phyloP scores from a whole-genome alignment of 92 coral and sea anemone genomes.

The Bergia sp. region DNA sequence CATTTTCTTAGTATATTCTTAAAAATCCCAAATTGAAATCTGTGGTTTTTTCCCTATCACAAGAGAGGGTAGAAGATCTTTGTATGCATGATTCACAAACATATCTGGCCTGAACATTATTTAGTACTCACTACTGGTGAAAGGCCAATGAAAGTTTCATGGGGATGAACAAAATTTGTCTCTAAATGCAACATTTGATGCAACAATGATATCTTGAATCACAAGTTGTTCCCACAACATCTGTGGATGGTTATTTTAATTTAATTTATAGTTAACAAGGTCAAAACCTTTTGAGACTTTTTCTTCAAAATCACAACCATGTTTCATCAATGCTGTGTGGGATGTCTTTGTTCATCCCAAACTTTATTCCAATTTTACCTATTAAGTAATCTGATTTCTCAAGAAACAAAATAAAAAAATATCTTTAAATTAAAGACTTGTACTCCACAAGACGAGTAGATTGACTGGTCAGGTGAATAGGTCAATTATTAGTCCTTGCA shows the following conservation, averaged over 20 bases:
- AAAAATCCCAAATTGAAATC: background rate
- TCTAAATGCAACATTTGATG: background rate
- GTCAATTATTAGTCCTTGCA: background rate
- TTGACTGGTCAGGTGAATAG: background rate
- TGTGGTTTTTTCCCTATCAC: background rate
- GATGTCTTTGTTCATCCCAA: no score
- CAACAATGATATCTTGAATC: background rate
- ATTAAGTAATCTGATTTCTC: no score
- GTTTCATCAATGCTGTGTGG: no score
- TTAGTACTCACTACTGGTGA: background rate
- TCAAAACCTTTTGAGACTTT: no score
- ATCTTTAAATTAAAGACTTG: no score
- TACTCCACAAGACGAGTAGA: background rate
- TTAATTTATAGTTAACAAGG: background rate
- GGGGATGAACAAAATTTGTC: no score
- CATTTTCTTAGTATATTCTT: no score
- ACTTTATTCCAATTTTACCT: background rate
- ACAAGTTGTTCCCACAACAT: background rate
- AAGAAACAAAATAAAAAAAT: no score
- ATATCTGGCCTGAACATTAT: no score
- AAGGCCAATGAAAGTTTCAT: no score
- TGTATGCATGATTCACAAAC: background rate
- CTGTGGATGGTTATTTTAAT: background rate
- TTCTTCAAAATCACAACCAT: background rate
- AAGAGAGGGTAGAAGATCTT: background rate